A percentile compares a stretch with the other conserved stretches of the same genome.
Evolutionary conservation across 53 echinoderm and acorn worm species (phyloP).

Genomic region (Antedon mediterranea): DNA sequence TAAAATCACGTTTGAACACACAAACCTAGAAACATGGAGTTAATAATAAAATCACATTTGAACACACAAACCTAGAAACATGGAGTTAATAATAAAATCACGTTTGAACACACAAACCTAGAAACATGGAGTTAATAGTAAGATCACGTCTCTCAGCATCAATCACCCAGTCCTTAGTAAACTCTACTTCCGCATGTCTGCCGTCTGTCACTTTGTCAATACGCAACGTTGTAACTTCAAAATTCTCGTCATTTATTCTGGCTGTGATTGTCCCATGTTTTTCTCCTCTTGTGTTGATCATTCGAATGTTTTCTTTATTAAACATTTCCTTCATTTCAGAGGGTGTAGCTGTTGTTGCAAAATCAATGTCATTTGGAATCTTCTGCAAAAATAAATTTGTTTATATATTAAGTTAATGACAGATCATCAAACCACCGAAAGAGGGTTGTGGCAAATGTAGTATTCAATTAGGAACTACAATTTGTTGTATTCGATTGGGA

Average conservation of each 20-base stretch:
- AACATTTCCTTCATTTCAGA: conserved; percentile 88
- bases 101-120: conserved; percentile 48
- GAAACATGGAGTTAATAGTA: conserved; percentile 95
- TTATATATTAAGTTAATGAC: too few relatives aligned
- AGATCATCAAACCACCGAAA: too few relatives aligned
- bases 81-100: too few relatives aligned
- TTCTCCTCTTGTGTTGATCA: conserved; percentile 94
- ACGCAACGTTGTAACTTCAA: conserved; percentile 84
- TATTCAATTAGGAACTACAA: too few relatives aligned
- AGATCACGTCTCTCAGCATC: conserved; percentile 93
- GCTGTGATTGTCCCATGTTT: conserved; percentile 93
- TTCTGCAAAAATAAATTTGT: conserved; percentile 21
- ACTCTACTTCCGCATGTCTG: conserved; percentile 88
- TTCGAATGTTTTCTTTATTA: conserved; percentile 52
- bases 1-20: too few relatives aligned
- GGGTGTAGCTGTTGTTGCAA: conserved; percentile 95
- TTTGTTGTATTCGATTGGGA: too few relatives aligned
- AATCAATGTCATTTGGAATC: conserved; percentile 79
- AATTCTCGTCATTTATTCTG: conserved; percentile 64
- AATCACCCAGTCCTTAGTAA: conserved; percentile 81
- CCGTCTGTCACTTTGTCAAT: conserved; percentile 82
- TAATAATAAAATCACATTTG: too few relatives aligned
- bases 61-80: too few relatives aligned
- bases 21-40: too few relatives aligned
- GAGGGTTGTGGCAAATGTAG: too few relatives aligned